Base-by-base conservation (phyloP, 2,888 invertebrate genomes). In the Digitonthophagus gazella region DNA sequence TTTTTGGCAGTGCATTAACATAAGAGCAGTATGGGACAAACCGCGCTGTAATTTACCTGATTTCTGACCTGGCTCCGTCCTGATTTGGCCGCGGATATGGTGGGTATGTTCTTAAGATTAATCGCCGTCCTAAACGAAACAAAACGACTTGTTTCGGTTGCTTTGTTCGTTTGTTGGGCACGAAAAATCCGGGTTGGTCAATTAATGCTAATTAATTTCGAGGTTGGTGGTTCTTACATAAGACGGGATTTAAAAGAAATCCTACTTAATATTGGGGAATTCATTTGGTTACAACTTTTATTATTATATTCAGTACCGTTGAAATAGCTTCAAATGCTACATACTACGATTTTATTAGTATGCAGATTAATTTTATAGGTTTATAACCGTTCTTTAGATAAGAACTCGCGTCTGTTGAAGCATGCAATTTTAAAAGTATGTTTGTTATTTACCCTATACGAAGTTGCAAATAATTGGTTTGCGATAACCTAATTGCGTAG, bases 1-100 rank as follows among this genome's bases (percentile, higher is more conserved):
- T 61, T 18, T 18, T 61, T 61, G 2, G 61, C 20, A 15, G 19
- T 5, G 20, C 18, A 61, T 61, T 61, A 19, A n/a, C 61, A 61
- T 61, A 61, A 61, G 61, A 18, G 61, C 61, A 19, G 18, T 61
- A 61, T 61, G 61, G 61, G 61, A 61, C 19, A 61, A 61, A 61
- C 61, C 11, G 61, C 18, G 19, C 8, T 19, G 19, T 61, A 61
- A 61, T 61, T 61, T 61, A 61, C 18, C 61, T 61, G 61, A 19
- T 18, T 20, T 61, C n/a, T 61, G 61, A 20, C 19, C 57, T 18
- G 61, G n/a, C 61, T 20, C 61, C 61, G 20, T 19, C 16, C 61
- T 61, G 61, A 61, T 61, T 19, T 20, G 61, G 61, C 20, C 18
- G 18, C 20, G 61, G 61, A 61, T 61, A 61, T 61, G 61, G 61